phyloP scores from a whole-genome alignment of 1,140 invertebrate genomes.

The Ostrea denselamellosa region DNA sequence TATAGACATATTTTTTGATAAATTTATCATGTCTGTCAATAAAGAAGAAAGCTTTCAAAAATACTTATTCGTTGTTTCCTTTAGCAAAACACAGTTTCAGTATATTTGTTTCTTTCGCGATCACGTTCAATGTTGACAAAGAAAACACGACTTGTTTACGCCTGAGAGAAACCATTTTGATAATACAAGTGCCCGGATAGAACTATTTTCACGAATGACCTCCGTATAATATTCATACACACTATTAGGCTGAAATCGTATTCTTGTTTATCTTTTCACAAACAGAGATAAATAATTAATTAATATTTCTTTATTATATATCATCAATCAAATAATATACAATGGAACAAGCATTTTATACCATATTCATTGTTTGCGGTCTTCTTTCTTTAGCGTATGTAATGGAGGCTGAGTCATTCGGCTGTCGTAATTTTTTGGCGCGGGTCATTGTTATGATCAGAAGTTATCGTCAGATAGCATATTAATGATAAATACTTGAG shows the following conservation, averaged over 20 bases:
- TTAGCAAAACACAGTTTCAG: too few relatives aligned
- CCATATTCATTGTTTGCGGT: not conserved
- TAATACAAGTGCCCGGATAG: constrained; percentile 45
- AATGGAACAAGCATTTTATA: not conserved
- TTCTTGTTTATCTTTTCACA: not conserved
- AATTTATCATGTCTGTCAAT: too few relatives aligned
- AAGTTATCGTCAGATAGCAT: constrained; percentile 5
- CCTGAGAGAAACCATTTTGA: constrained; percentile 26
- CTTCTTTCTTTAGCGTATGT: constrained; percentile 53
- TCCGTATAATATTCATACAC: constrained; percentile 46
- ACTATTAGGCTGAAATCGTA: not conserved
- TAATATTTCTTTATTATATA: not conserved
- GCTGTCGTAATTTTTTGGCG: constrained; percentile 70
- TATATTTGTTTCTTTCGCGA: too few relatives aligned
- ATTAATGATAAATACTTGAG: constrained; percentile 4
- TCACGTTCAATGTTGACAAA: not conserved
- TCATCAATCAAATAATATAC: not conserved
- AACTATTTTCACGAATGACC: constrained; percentile 56
- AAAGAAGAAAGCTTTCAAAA: too few relatives aligned
- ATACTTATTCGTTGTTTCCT: too few relatives aligned
- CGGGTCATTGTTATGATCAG: constrained; percentile 69
- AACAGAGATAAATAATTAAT: not conserved
- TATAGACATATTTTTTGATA: too few relatives aligned
- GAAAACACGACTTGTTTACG: not conserved
- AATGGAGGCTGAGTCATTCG: constrained; percentile 50